A percentile compares a stretch with the other conserved stretches of the same genome.
Conservation (phyloP, 2,113 vertebrate species). For the Antennarius striatus region DNA sequence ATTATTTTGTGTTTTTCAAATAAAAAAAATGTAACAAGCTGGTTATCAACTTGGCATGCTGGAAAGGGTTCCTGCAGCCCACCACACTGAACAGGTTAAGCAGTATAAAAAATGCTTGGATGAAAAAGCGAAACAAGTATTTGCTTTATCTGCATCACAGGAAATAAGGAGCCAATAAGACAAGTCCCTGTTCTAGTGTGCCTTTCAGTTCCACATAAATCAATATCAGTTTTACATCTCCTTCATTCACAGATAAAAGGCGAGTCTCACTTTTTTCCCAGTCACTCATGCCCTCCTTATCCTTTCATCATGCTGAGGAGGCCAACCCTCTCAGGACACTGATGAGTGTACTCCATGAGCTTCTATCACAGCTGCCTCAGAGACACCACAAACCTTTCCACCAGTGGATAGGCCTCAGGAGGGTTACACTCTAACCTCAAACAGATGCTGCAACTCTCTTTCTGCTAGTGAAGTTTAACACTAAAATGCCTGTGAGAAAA, state of each 20-base stretch:
- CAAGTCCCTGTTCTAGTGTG: constrained; percentile 35
- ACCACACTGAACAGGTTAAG: constrained; percentile 39
- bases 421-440: constrained; percentile 46
- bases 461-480: constrained; percentile 10
- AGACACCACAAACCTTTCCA: constrained; percentile 27
- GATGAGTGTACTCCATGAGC: constrained; percentile 58
- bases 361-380: constrained; percentile 41
- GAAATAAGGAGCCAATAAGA: constrained; percentile 30
- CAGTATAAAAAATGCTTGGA: constrained; percentile 45
- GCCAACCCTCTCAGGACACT: constrained; percentile 50
- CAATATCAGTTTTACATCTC: constrained; percentile 71
- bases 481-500: constrained; percentile 15
- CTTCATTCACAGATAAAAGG: constrained; percentile 67
- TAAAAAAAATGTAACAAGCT: not conserved
- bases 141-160: constrained; percentile 44
- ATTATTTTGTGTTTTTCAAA: too few species aligned
- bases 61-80: constrained; percentile 32
- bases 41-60: constrained; percentile 31
- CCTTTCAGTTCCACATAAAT: constrained; percentile 54
- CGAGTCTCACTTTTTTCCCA: constrained; percentile 32
- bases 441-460: constrained; percentile 32
- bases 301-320: constrained; percentile 65
- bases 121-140: constrained; percentile 34
- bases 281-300: constrained; percentile 41
- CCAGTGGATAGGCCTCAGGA: constrained; percentile 20